A percentile compares a stretch with the other conserved stretches of the same genome.
Evolutionary conservation across 2,113 vertebrate genomes (phyloP).

Genomic region (Ancistrus triradiatus): DNA sequence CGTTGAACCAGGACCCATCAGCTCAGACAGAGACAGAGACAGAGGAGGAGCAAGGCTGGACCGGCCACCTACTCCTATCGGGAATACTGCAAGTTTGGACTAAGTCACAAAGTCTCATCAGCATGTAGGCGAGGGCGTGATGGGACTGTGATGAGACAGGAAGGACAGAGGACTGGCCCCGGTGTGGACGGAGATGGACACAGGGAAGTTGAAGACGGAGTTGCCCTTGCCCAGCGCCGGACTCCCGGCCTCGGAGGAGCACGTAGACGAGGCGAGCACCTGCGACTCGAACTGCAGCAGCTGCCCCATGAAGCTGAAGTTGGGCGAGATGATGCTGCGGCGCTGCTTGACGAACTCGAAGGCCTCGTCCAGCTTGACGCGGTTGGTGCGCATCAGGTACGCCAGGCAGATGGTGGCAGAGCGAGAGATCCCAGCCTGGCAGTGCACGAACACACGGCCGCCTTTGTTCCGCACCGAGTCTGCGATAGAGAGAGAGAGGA

Average conservation of each 20-base stretch:
- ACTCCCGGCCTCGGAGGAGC: conserved; percentile 87
- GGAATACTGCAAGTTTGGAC: not conserved
- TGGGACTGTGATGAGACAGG: conserved; percentile 83
- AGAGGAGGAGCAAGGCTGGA: not conserved
- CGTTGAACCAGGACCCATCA: not conserved
- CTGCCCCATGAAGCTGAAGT: conserved; percentile 99
- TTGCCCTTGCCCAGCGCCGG: conserved; percentile 77
- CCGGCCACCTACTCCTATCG: conserved; percentile 7
- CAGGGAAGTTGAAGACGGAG: conserved; percentile 93
- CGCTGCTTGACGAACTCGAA: conserved; percentile 98
- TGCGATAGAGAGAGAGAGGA: conserved; percentile 58
- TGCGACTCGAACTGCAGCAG: conserved; percentile 96
- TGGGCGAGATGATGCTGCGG: conserved; percentile 95
- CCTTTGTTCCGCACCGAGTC: conserved; percentile 89
- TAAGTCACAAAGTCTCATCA: conserved; percentile 54
- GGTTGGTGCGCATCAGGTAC: conserved; percentile 97
- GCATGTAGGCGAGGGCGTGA: conserved; percentile 95
- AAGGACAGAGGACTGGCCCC: conserved; percentile 79
- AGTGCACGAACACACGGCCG: conserved; percentile 95
- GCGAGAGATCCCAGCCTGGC: conserved; percentile 95
- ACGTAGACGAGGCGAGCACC: conserved; percentile 87
- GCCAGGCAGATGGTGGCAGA: conserved; percentile 97
- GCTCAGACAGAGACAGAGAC: conserved; percentile 6
- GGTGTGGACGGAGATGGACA: conserved; percentile 87
- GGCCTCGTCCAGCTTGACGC: conserved; percentile 93